Evolutionary conservation across 2,888 invertebrate genomes (phyloP).

Genomic region (Ephialtes manifestator): DNA sequence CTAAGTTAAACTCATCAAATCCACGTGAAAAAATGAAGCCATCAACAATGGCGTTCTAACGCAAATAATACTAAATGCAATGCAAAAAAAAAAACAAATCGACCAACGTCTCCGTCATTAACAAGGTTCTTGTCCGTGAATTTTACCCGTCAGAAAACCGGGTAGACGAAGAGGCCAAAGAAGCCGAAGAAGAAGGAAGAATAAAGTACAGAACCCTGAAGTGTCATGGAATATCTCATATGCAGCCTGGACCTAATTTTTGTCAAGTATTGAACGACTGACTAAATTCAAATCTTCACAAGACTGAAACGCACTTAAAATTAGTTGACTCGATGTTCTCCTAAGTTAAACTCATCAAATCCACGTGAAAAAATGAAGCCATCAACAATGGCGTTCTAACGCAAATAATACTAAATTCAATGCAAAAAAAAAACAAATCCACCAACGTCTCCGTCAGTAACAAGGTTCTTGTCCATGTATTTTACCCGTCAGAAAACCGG

Average conservation of each 20-base stretch:
- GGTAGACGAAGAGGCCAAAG: slow-evolving; percentile 13
- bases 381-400: background rate
- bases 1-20: background rate
- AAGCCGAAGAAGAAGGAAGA: slow-evolving; percentile 54
- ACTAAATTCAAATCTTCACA: too few relatives aligned
- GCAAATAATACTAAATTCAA: too few relatives aligned
- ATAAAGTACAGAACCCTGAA: slow-evolving; percentile 71
- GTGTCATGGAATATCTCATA: background rate
- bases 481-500: slow-evolving; percentile 6
- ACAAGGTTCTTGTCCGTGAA: slow-evolving; percentile 76
- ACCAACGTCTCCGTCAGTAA: slow-evolving; percentile 73
- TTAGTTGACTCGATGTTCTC: too few relatives aligned
- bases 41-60: background rate
- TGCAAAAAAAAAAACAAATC: background rate
- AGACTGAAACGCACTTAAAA: too few relatives aligned
- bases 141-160: slow-evolving; percentile 9
- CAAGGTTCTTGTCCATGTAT: slow-evolving; percentile 75
- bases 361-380: background rate
- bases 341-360: background rate
- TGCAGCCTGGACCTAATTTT: background rate
- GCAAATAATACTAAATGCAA: too few relatives aligned
- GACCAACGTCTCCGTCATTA: slow-evolving; percentile 72
- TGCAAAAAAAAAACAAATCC: background rate
- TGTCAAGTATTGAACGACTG: background rate
- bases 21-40: background rate